Evolutionary conservation across 2,113 vertebrate genomes (phyloP).

Genomic region (Oncorhynchus tshawytscha): DNA sequence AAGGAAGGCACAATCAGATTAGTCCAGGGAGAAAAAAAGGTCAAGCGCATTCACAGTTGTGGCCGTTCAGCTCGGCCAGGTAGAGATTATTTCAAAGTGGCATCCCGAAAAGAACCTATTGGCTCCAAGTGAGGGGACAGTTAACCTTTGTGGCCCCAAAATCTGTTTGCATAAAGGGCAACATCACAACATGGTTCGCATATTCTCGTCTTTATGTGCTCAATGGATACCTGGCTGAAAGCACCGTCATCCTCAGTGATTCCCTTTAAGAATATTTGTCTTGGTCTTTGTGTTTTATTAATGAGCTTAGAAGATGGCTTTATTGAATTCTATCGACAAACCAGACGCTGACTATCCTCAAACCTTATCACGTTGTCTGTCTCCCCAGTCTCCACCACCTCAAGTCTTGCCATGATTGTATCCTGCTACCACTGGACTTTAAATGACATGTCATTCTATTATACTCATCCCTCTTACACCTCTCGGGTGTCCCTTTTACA

Average conservation of each 20-base stretch:
- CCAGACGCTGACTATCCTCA: too few species aligned
- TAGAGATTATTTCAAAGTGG: slow-evolving; percentile 42
- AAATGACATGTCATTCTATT: too few species aligned
- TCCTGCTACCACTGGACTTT: too few species aligned
- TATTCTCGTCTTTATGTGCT: slow-evolving; percentile 61
- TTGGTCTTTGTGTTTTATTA: too few species aligned
- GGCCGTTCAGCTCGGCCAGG: slow-evolving; percentile 82
- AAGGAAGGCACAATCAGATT: slow-evolving; percentile 96
- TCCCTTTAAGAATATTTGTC: slow-evolving; percentile 6
- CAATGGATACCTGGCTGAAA: slow-evolving; percentile 39
- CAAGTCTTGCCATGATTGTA: too few species aligned
- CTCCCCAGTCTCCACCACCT: too few species aligned
- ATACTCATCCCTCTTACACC: too few species aligned
- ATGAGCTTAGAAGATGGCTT: too few species aligned
- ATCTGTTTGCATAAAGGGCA: slow-evolving; percentile 75
- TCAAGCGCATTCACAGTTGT: slow-evolving; percentile 89
- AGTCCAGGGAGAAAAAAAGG: slow-evolving; percentile 89
- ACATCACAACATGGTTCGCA: slow-evolving; percentile 61
- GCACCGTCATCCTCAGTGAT: slow-evolving; percentile 42
- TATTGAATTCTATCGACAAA: too few species aligned
- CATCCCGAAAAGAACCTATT: slow-evolving; percentile 35
- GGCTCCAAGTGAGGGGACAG: slow-evolving; percentile 36
- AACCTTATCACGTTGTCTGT: too few species aligned
- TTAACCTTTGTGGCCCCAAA: slow-evolving; percentile 75
- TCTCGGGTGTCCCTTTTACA: too few species aligned